Evolutionary conservation across 2,797 vertebrate species (phyloP).

Genomic region (Rhinoraja longicauda): DNA sequence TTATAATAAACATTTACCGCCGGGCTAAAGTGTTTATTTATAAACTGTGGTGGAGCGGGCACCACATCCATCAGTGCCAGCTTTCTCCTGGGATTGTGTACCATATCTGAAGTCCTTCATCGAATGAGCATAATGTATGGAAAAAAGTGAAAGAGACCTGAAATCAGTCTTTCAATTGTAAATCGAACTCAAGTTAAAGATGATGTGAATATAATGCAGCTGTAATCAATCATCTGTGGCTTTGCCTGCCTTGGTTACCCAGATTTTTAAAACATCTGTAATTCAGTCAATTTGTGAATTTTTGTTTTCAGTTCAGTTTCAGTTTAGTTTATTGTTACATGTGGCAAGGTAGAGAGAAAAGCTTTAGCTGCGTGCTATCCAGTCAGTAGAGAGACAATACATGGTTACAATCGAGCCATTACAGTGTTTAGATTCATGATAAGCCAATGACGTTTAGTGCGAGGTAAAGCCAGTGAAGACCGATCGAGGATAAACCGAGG

Average conservation of each 20-base stretch:
- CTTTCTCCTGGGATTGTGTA: not conserved
- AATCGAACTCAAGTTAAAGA: not conserved
- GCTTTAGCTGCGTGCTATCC: too few species aligned
- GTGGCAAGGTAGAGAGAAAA: too few species aligned
- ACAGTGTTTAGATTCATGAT: too few species aligned
- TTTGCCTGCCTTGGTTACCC: not conserved
- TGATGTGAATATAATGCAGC: not conserved
- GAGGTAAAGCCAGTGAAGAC: too few species aligned
- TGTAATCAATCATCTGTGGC: too few species aligned
- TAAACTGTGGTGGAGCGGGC: not conserved
- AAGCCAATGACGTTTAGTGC: too few species aligned
- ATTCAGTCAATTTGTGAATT: not conserved
- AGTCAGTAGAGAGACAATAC: too few species aligned
- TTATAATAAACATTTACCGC: conserved; percentile 35
- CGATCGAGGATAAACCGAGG: too few species aligned
- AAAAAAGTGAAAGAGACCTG: not conserved
- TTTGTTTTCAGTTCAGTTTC: not conserved
- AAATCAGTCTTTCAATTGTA: not conserved
- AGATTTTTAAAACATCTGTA: not conserved
- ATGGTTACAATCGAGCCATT: too few species aligned
- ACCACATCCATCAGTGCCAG: conserved; percentile 17
- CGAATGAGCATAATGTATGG: not conserved
- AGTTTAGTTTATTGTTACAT: too few species aligned
- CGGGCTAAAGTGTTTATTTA: conserved; percentile 18
- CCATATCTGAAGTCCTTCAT: not conserved